Conservation (phyloP, 1,140 invertebrate species). For the Hydropsyche tenuis region DNA sequence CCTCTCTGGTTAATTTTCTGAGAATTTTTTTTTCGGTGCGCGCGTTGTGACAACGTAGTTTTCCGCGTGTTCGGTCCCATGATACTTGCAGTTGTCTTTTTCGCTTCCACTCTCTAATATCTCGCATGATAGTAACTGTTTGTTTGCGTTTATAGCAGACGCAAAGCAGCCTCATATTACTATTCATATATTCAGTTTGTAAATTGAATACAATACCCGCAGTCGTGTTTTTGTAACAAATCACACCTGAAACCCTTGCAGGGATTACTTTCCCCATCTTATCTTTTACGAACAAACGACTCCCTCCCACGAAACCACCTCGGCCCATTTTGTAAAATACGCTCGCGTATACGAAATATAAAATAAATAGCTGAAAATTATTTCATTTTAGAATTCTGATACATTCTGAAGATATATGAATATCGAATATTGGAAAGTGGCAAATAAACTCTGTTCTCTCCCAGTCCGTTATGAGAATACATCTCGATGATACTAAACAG, state of each 20-base stretch:
- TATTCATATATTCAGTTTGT: slow-evolving; percentile 41
- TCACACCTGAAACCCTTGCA: slow-evolving; percentile 40
- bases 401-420: no score
- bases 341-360: not conserved
- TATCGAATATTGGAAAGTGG: no score
- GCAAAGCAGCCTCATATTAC: slow-evolving; percentile 33
- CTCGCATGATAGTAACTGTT: slow-evolving; percentile 37
- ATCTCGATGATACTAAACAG: slow-evolving; percentile 2
- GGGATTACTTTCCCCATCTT: slow-evolving; percentile 32
- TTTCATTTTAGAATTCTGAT: no score
- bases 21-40: not conserved
- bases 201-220: slow-evolving; percentile 40
- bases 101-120: slow-evolving; percentile 37
- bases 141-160: slow-evolving; percentile 35
- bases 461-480: no score
- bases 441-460: no score
- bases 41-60: slow-evolving; percentile 12
- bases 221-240: slow-evolving; percentile 39
- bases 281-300: slow-evolving; percentile 34
- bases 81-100: slow-evolving; percentile 37
- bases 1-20: slow-evolving; percentile 14
- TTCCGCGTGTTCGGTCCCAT: slow-evolving; percentile 32
- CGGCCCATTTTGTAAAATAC: not conserved
- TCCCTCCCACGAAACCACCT: not conserved
- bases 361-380: not conserved